Evolutionary conservation across 2,113 vertebrate species (phyloP).

Genomic region (Psammodynastes pulverulentus): DNA sequence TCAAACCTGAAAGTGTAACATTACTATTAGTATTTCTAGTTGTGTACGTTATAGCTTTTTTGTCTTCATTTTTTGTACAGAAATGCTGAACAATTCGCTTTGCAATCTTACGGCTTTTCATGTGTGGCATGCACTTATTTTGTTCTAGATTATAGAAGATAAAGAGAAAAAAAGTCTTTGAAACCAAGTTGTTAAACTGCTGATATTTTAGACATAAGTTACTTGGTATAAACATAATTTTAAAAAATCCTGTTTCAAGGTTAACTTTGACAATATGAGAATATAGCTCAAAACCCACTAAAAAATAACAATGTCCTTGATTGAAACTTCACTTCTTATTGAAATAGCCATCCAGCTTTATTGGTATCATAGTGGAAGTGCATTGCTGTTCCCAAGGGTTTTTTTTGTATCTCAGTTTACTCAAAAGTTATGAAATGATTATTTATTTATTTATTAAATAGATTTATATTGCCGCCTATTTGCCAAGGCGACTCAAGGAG

Average conservation of each 20-base stretch:
- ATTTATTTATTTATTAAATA: too few species aligned
- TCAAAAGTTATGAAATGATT: background rate
- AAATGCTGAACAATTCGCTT: background rate
- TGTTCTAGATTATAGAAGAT: background rate
- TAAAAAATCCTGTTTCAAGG: background rate
- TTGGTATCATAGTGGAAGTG: background rate
- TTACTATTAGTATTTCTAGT: background rate
- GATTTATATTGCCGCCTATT: too few species aligned
- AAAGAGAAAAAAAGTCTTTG: background rate
- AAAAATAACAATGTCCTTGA: background rate
- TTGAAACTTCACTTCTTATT: background rate
- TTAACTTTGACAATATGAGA: background rate
- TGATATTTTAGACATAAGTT: background rate
- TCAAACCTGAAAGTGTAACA: background rate
- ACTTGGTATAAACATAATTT: background rate
- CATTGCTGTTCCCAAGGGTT: background rate
- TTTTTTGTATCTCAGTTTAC: background rate
- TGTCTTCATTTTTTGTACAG: background rate
- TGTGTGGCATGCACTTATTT: background rate
- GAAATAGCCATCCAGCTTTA: background rate
- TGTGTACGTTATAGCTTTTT: background rate
- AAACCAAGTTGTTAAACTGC: background rate
- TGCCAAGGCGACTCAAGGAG: too few species aligned
- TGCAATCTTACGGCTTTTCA: background rate
- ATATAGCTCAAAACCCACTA: background rate